Evolutionary conservation across 2,888 invertebrate species (phyloP), one percentile per base, ranked within the genome.

Genomic region (Philaethria dido): DNA sequence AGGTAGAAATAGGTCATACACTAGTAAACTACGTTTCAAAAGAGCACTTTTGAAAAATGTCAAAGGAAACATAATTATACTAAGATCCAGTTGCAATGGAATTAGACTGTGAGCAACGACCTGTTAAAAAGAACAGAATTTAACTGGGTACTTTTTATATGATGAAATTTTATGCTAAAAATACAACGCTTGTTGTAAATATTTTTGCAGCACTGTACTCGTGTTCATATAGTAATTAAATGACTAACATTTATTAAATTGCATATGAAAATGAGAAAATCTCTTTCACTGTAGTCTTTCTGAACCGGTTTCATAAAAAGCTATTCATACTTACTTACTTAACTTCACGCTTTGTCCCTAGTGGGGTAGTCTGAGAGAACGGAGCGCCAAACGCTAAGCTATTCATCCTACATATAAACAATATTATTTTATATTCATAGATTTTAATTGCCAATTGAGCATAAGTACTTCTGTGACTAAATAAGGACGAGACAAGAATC

Each of bases 41-140:
- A 68, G 68, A 62, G 66, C 66, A 60, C 68, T 69, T 69, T 71
- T 69, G 62, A 72, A 71, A 67, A 68, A 63, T 69, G 66, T 71
- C 69, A 72, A 72, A 72, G 63, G 69, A 57, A 68, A 69, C 69
- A 66, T 71, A 71, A 72, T 72, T 69, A 71, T 66, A 69, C 64
- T 66, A 66, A 72, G 67, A 68, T 66, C 47, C 61, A 57, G 59
- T 54, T 61, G 54, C 59, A 62, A 59, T 45, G 62, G 45, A 63
- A 39, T 62, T 44, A 67, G 59, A 63, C 57, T 62, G 47, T 50
- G 36, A 60, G 47, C 60, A 60, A 60, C 45, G 60, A 47, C 55
- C 54, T 62, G 54, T 48, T 45, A 62, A 61, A 62, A 57, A 48
- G 39, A 36, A 45, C 47, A 42, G 36, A 55, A 45, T 54, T 61